Evolutionary conservation across 2,797 vertebrate genomes (phyloP).

Genomic region (Crypturellus tataupa): DNA sequence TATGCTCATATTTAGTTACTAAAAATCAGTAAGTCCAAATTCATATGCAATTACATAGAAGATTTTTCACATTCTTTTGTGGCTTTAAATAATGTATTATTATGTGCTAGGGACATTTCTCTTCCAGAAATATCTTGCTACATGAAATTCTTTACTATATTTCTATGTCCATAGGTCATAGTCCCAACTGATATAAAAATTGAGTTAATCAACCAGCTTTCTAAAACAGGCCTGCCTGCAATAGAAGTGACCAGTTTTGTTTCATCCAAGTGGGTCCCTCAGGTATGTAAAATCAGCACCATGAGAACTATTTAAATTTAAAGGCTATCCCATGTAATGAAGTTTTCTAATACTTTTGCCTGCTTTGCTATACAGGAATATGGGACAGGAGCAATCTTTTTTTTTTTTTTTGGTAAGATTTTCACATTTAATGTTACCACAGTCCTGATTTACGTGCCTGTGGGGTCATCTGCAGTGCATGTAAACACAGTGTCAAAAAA

Average conservation of each 20-base stretch:
- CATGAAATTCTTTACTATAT: not conserved
- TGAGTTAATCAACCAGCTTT: conserved; percentile 94
- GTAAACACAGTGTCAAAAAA: not conserved
- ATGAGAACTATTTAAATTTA: not conserved
- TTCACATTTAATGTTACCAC: not conserved
- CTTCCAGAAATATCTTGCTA: not conserved
- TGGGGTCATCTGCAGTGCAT: not conserved
- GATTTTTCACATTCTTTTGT: not conserved
- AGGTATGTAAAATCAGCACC: conserved; percentile 84
- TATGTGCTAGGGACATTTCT: not conserved
- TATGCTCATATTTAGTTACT: not conserved
- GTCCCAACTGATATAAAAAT: conserved; percentile 94
- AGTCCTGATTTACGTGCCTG: not conserved
- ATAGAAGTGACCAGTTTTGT: conserved; percentile 97
- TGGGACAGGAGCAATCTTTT: not conserved
- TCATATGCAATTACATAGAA: not conserved
- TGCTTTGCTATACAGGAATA: not conserved
- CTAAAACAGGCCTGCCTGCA: conserved; percentile 90
- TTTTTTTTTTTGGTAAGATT: not conserved
- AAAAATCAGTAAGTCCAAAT: not conserved
- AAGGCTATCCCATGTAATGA: not conserved
- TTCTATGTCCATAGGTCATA: conserved; percentile 85
- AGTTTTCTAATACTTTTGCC: not conserved
- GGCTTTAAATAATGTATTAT: not conserved
- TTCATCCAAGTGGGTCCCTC: conserved; percentile 95